phyloP scores from a whole-genome alignment of 2,797 vertebrate species.

The Tachyglossus aculeatus region DNA sequence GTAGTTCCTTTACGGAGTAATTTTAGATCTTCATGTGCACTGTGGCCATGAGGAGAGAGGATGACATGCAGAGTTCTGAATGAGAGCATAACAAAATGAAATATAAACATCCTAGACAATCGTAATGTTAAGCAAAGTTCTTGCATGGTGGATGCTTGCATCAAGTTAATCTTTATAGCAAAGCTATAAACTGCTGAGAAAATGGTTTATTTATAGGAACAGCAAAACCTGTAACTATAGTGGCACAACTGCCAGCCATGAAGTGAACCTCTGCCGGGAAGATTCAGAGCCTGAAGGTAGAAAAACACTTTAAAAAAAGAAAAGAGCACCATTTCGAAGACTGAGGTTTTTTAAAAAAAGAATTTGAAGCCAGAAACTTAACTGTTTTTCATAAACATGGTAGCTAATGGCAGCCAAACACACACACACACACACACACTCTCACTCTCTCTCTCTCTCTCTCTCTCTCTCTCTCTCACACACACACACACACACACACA shows the following conservation, averaged over 20 bases:
- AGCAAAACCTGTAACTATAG: neutral
- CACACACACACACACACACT: constrained; percentile 43
- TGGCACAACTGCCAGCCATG: constrained; percentile 19
- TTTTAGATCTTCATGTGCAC: neutral
- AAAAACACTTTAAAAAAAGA: constrained; percentile 50
- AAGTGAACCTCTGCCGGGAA: constrained; percentile 48
- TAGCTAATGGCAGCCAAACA: constrained; percentile 69
- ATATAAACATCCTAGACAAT: no score
- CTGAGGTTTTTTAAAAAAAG: constrained; percentile 54
- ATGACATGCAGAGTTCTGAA: no score
- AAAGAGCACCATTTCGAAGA: constrained; percentile 72
- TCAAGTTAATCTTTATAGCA: constrained; percentile 12
- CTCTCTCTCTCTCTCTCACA: no score
- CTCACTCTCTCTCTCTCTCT: no score
- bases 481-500: constrained; percentile 61
- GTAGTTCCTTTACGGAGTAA: neutral
- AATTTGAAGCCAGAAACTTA: constrained; percentile 80
- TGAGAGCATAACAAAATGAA: no score
- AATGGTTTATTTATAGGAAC: neutral
- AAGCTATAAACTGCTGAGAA: constrained; percentile 22
- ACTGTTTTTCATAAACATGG: constrained; percentile 81
- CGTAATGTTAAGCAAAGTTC: no score
- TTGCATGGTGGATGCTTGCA: no score
- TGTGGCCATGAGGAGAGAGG: no score
- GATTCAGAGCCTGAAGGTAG: constrained; percentile 42